phyloP scores from a whole-genome alignment of 2,797 vertebrate species.

The Simalia tracyae region DNA sequence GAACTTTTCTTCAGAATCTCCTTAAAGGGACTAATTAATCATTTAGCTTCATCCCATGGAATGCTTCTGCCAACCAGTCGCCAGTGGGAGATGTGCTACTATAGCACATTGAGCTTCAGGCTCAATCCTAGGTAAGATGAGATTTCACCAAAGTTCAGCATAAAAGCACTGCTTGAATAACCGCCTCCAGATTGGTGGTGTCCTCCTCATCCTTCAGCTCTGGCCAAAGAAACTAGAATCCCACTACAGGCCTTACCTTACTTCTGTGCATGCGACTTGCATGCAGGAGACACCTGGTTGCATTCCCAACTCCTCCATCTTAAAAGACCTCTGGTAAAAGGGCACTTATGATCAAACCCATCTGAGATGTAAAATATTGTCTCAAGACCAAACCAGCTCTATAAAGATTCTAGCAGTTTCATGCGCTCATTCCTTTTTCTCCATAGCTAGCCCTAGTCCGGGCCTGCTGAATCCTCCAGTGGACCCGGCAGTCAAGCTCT shows the following conservation, averaged over 20 bases:
- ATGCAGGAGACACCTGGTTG: not conserved
- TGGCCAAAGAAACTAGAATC: not conserved
- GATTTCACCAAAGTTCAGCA: not conserved
- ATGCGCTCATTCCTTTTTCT: not conserved
- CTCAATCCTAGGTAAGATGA: not conserved
- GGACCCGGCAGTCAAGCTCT: conserved; percentile 77
- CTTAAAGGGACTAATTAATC: not conserved
- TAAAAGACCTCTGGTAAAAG: not conserved
- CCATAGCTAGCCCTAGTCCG: conserved; percentile 70
- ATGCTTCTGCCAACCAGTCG: not conserved
- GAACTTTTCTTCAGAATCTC: not conserved
- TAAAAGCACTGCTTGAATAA: not conserved
- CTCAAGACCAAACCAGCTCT: too few species aligned
- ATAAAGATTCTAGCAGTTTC: not conserved
- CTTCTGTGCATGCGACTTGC: not conserved
- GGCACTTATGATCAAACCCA: not conserved
- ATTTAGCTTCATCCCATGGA: not conserved
- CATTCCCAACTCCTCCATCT: too few species aligned
- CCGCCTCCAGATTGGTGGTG: not conserved
- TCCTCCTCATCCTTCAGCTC: not conserved
- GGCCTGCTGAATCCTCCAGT: conserved; percentile 79
- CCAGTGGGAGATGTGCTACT: not conserved
- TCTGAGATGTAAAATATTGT: not conserved
- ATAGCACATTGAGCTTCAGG: not conserved
- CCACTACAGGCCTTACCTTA: not conserved